These are phyloP conservation scores for Pogonophryne albipinna DNA, from an alignment of 2,797 vertebrate genomes.

Conservation along the genomic window DNA sequence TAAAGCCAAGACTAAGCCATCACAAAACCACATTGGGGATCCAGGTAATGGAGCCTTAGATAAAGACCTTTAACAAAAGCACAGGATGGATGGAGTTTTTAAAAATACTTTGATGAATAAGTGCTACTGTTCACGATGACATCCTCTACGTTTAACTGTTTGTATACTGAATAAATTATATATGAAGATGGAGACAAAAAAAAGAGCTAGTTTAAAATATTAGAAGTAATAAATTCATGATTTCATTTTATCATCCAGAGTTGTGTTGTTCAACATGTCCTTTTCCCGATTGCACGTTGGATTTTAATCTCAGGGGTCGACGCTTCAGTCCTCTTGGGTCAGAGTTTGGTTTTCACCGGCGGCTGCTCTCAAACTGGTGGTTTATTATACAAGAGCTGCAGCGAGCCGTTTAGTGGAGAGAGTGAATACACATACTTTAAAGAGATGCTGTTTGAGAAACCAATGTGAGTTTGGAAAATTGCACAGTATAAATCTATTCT, in stretches of 20 bases:
- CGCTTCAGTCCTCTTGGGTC: constrained; percentile 44
- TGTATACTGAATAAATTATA: constrained; percentile 44
- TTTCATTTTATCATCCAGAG: constrained; percentile 11
- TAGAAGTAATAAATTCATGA: constrained; percentile 23
- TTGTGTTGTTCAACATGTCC: constrained; percentile 44
- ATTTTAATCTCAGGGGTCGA: constrained; percentile 66
- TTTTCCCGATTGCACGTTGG: constrained; percentile 50
- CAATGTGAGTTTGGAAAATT: too few species aligned
- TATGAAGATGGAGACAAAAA: constrained; percentile 1
- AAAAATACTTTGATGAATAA: constrained; percentile 34
- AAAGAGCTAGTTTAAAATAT: constrained; percentile 15
- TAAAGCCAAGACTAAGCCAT: constrained; percentile 9
- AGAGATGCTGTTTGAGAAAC: too few species aligned
- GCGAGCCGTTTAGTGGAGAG: too few species aligned
- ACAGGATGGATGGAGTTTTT: constrained; percentile 26
- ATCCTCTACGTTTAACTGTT: constrained; percentile 53
- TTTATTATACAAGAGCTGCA: constrained; percentile 27
- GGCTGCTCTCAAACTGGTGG: constrained; percentile 33
- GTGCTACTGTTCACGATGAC: constrained; percentile 29
- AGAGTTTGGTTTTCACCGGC: constrained; percentile 39
- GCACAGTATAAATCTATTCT: too few species aligned
- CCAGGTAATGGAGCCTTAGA: constrained; percentile 10
- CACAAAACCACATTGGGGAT: background rate
- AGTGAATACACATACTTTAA: too few species aligned
- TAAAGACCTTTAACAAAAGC: background rate